Evolutionary conservation across 2,888 invertebrate genomes (phyloP), one percentile per base, ranked within the genome.

Genomic region (Drosophila mayaguana): DNA sequence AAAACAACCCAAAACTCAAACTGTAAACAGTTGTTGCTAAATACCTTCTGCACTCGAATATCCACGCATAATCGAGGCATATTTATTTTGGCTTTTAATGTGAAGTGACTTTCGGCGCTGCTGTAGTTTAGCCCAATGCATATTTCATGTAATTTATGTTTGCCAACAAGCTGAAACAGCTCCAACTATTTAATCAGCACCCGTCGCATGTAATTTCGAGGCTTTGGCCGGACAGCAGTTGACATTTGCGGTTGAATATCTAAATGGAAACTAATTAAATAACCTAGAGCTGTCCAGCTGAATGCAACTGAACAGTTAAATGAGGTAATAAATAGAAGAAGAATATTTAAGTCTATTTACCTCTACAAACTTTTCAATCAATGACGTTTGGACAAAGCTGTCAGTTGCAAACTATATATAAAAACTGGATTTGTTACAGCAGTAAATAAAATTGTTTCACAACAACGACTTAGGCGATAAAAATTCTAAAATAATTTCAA

Each of bases 201-300:
- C 71, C 83, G 84, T 81, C 87, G 75, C 72, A 68, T 68, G 54
- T 57, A 67, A 81, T 72, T 78, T 65, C 68, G 57, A 80, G 42
- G 57, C 63, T 73, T 56, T 55, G 18, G 61, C 12, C 55, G 53
- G 43, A 66, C 66, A 69, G 62, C 61, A 63, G 73, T 76, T 76
- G 85, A 68, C 72, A 72, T 79, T 78, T 84, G 76, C 36, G 72
- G 76, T 40, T 64, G 54, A 65, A 71, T 72, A 76, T 84, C 84
- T 65, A 84, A 84, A 74, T 71, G 59, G 59, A 66, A 68, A 63
- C 69, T 71, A 87, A 81, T 81, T 53, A 81, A 88, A 73, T 65
- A 71, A 71, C 72, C 73, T 78, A 4, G 20, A 43, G n/a, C 18
- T 32, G 40, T n/a, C 20, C 45, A n/a, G 14, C 45, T 14, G 12